Conservation (phyloP, 2,888 invertebrate species). For the Entomobrya proxima region DNA sequence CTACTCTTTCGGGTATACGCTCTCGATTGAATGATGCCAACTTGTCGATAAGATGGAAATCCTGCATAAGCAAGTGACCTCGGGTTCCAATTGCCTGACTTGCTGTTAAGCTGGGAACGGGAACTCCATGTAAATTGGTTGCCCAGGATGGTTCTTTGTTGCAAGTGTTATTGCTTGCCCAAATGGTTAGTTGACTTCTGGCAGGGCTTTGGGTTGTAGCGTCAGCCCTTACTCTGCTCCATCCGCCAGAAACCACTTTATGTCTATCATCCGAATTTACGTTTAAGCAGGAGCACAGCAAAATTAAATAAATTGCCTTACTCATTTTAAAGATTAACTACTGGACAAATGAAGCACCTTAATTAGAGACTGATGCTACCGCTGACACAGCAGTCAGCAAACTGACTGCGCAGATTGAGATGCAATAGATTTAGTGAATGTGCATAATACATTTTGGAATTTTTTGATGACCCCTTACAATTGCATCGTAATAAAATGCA, state of each 20-base stretch:
- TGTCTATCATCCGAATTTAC: neutral
- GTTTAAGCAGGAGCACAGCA: no score
- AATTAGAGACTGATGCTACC: no score
- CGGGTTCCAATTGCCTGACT: constrained; percentile 87
- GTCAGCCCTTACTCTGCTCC: neutral
- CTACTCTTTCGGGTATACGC: constrained; percentile 96
- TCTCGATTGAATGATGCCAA: constrained; percentile 91
- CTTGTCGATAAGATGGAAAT: constrained; percentile 82
- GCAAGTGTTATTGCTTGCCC: neutral
- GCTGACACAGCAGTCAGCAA: no score
- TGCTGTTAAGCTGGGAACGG: constrained; percentile 47
- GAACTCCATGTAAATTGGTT: constrained; percentile 37
- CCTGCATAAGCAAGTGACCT: constrained; percentile 89
- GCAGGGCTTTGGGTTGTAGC: neutral
- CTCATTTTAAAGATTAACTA: neutral
- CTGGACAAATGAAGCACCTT: no score
- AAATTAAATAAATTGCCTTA: neutral
- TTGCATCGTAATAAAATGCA: no score
- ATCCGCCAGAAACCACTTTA: neutral
- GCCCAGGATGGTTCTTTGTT: neutral
- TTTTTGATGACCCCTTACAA: no score
- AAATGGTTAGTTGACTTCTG: neutral
- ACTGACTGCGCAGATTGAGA: no score
- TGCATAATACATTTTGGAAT: no score
- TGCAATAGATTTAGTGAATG: no score